Evolutionary conservation across 2,888 invertebrate species (phyloP).

Genomic region (Philaethria dido): DNA sequence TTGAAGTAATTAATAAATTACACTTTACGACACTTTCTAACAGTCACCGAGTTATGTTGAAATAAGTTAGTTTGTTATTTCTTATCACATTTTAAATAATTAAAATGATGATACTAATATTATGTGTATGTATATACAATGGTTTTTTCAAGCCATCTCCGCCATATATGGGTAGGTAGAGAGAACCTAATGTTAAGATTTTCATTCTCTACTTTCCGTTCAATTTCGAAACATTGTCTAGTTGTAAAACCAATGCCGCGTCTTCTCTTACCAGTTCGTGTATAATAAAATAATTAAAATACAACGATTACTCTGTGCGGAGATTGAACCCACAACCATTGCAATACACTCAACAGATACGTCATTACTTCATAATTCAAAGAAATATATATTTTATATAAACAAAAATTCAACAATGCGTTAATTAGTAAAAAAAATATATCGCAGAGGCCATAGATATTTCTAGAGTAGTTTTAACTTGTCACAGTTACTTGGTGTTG

Average conservation of each 20-base stretch:
- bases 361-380: no score
- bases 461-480: slow-evolving; percentile 18
- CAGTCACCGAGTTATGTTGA: background rate
- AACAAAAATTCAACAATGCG: background rate
- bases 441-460: slow-evolving; percentile 16
- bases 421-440: slow-evolving; percentile 5
- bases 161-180: background rate
- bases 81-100: no score
- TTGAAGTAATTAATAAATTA: slow-evolving; percentile 21
- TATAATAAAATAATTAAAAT: background rate
- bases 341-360: background rate
- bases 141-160: no score
- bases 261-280: background rate
- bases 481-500: slow-evolving; percentile 1
- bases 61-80: background rate
- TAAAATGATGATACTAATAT: no score
- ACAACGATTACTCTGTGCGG: background rate
- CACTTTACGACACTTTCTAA: slow-evolving; percentile 15
- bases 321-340: background rate
- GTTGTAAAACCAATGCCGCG: background rate
- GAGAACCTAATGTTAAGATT: background rate
- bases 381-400: background rate
- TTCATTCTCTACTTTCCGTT: no score
- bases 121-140: no score
- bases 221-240: no score